Conservation (phyloP, 2,888 invertebrate species). For the Tetranychus piercei region DNA sequence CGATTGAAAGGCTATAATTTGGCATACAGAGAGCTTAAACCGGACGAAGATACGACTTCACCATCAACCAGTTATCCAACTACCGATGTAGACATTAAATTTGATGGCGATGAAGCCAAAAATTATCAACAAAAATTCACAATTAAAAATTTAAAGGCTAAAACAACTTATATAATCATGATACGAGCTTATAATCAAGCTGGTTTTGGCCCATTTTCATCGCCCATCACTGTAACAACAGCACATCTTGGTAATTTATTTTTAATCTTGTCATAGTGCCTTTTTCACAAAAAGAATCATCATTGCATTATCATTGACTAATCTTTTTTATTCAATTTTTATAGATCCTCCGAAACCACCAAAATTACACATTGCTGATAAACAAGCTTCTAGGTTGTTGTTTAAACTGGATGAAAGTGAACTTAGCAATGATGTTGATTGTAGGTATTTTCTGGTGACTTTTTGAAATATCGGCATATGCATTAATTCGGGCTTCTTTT, state of each 20-base stretch:
- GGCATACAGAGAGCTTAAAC: not conserved
- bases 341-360: slow-evolving; percentile 12
- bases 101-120: not conserved
- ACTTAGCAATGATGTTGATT: not conserved
- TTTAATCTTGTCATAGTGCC: no score
- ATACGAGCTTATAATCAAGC: not conserved
- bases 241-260: not conserved
- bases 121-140: not conserved
- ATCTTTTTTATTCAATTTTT: slow-evolving; percentile 25
- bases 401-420: not conserved
- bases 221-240: not conserved
- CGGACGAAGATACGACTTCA: not conserved
- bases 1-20: not conserved
- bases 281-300: no score
- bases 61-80: not conserved
- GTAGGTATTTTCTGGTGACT: not conserved
- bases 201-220: not conserved
- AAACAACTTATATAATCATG: not conserved
- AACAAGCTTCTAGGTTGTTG: not conserved
- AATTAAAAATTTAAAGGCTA: not conserved
- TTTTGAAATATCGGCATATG: not conserved
- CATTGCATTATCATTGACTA: no score
- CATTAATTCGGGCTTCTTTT: not conserved
- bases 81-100: not conserved
- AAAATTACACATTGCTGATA: not conserved